These are phyloP conservation scores for Antedon mediterranea DNA, from an alignment of 53 echinoderm and acorn worm genomes.

Conservation along the genomic window DNA sequence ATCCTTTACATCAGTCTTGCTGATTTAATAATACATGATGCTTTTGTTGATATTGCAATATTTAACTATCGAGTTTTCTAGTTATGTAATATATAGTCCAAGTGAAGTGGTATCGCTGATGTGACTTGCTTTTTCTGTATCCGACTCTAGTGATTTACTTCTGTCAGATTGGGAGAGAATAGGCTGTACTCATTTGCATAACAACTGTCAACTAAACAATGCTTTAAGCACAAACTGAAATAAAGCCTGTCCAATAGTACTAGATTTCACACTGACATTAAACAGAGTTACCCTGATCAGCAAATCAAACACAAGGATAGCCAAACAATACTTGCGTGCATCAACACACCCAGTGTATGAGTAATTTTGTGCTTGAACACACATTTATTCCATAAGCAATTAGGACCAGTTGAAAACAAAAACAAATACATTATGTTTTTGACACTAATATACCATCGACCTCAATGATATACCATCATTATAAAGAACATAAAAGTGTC, in stretches of 20 bases:
- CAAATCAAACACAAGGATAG: not conserved
- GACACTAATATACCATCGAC: too few relatives aligned
- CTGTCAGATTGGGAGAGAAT: not conserved
- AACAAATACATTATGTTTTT: not conserved
- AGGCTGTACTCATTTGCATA: not conserved
- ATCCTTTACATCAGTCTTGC: not conserved
- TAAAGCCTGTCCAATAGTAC: not conserved
- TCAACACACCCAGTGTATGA: not conserved
- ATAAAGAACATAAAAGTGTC: too few relatives aligned
- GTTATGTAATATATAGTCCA: not conserved
- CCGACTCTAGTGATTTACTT: not conserved
- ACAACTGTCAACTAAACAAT: not conserved
- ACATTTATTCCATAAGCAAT: not conserved
- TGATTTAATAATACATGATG: too few relatives aligned
- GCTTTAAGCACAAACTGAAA: not conserved
- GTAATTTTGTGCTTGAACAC: not conserved
- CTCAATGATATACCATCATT: too few relatives aligned
- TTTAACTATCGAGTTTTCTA: not conserved
- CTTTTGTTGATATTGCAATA: too few relatives aligned
- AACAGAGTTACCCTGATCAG: not conserved
- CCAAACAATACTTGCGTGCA: not conserved
- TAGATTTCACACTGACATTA: not conserved
- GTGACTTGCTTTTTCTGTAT: not conserved
- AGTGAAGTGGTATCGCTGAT: not conserved
- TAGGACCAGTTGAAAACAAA: not conserved